Percentiles rank a stretch among this genome's conserved stretches.
phyloP scores from a whole-genome alignment of 2,797 vertebrate genomes.

The Accipiter fasciatus region DNA sequence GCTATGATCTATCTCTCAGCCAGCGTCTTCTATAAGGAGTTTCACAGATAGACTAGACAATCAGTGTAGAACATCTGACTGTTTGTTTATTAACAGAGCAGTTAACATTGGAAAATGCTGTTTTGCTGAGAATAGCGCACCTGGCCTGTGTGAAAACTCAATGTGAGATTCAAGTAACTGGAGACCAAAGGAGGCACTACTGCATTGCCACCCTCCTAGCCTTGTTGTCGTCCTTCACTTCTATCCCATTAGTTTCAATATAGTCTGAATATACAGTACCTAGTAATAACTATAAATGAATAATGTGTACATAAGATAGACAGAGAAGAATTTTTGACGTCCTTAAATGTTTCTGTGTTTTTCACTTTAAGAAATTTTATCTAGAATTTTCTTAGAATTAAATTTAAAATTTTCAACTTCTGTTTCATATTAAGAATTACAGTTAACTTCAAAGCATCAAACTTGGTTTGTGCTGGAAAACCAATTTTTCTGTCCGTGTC shows the following conservation, averaged over 20 bases:
- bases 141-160: not conserved
- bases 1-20: not conserved
- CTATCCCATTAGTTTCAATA: not conserved
- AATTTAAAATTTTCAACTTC: not conserved
- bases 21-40: not conserved
- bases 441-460: not conserved
- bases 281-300: accelerated
- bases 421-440: not conserved
- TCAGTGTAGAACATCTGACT: not conserved
- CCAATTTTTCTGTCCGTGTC: not conserved
- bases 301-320: not conserved
- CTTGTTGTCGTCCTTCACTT: not conserved
- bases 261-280: not conserved
- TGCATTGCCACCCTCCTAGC: not conserved
- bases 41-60: not conserved
- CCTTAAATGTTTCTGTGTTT: not conserved
- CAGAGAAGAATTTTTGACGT: not conserved
- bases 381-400: not conserved
- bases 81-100: not conserved
- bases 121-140: not conserved
- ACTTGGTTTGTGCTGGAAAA: not conserved
- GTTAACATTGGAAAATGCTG: not conserved
- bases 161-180: not conserved
- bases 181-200: not conserved
- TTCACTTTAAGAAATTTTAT: not conserved